Percentiles rank a stretch among this genome's conserved stretches.
Evolutionary conservation across 2,888 invertebrate species (phyloP).

Genomic region (Thecophora atra): DNA sequence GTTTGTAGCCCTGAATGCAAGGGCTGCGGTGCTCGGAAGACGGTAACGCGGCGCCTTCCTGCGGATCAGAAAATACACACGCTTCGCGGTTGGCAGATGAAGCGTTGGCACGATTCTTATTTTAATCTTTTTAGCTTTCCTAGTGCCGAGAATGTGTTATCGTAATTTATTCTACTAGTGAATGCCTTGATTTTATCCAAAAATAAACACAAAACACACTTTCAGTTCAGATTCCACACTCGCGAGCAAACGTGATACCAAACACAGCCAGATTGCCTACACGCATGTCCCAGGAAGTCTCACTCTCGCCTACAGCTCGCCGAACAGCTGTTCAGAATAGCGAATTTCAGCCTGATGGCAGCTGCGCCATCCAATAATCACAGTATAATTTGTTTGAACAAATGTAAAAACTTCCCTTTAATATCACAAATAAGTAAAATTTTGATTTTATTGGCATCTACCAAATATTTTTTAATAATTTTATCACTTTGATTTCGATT

Average conservation of each 20-base stretch:
- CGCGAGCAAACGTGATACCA: conserved; percentile 32
- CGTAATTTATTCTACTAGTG: conserved; percentile 32
- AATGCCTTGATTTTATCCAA: conserved; percentile 47
- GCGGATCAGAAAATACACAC: conserved; percentile 21
- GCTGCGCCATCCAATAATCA: conserved; percentile 10
- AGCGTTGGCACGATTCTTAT: conserved; percentile 39
- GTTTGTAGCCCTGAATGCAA: conserved; percentile 25
- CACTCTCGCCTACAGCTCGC: conserved; percentile 26
- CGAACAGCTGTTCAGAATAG: conserved; percentile 43
- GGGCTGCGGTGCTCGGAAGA: conserved; percentile 17
- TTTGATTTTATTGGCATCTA: not conserved
- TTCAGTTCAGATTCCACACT: conserved; percentile 41
- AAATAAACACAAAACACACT: conserved; percentile 54
- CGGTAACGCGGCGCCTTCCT: conserved; percentile 33
- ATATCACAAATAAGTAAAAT: not conserved
- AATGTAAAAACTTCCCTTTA: conserved; percentile 18
- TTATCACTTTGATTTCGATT: not conserved
- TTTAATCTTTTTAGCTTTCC: conserved; percentile 46
- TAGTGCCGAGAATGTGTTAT: conserved; percentile 24
- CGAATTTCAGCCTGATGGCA: conserved; percentile 34
- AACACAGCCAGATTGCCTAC: conserved; percentile 7
- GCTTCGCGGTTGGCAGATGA: conserved; percentile 32
- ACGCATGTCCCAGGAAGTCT: conserved; percentile 35
- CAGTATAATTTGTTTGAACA: not conserved
- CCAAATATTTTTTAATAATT: conserved; percentile 8